These are phyloP conservation scores for Phenganax subtilis DNA, from an alignment of 92 coral and sea anemone genomes.

Conservation along the genomic window DNA sequence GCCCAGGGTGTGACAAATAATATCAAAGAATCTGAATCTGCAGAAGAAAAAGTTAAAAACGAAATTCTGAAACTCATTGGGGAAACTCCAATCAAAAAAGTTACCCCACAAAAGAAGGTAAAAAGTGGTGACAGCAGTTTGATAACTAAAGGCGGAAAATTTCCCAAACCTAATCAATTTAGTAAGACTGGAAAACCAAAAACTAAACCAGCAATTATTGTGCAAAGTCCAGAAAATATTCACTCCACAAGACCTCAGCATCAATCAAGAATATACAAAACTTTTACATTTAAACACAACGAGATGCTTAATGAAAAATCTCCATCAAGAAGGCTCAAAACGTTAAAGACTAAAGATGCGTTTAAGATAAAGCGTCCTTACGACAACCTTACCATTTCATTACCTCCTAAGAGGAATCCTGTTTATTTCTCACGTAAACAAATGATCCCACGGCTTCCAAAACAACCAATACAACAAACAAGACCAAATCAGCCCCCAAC, in stretches of 20 bases:
- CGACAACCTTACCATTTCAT: neutral
- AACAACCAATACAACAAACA: neutral
- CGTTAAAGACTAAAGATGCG: neutral
- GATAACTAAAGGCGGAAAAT: neutral
- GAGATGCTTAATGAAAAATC: neutral
- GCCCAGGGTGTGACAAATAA: neutral
- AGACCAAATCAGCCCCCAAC: neutral
- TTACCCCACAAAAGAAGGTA: neutral
- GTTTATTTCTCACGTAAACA: neutral
- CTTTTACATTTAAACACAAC: neutral
- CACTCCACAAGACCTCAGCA: neutral
- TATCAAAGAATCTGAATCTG: neutral
- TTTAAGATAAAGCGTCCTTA: neutral
- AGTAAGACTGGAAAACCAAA: neutral
- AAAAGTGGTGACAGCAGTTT: neutral
- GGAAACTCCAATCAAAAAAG: neutral
- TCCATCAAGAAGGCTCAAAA: neutral
- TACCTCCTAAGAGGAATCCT: neutral
- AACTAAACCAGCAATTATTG: neutral
- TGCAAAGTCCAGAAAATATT: neutral
- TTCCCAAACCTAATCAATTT: neutral
- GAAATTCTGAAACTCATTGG: conserved; percentile 37
- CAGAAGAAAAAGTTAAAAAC: conserved; percentile 35
- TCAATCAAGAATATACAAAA: neutral
- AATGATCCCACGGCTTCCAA: neutral